Base-by-base conservation (phyloP, 1,140 invertebrate species). In the Dreissena polymorpha region DNA sequence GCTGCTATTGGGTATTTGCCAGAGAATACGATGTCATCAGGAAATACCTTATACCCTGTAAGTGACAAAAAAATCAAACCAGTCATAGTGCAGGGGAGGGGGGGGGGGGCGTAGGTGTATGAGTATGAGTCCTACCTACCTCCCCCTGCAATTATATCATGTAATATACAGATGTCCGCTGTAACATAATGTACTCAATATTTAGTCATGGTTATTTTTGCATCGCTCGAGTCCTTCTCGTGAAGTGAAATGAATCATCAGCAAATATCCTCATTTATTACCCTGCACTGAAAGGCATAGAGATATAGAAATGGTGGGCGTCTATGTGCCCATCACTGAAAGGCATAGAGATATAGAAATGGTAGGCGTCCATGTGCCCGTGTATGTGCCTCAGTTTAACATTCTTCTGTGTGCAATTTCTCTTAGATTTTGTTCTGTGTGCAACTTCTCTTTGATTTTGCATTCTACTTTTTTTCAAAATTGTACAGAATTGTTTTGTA, bases 1-100 rank as follows among this genome's bases (percentile, higher is more conserved):
- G 98, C 0, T 99, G 98, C 89, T 96, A 98, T 91, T 97, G 97
- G 92, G 95, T 99, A 70, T 99, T 97, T 92, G 97, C 97, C 87
- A 89, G 96, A 92, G 96, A 98, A 91, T 98, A 95, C 91, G 96
- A 96, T 91, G 95, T 97, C 14, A 98, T 99, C 80, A 94, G 97
- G 86, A 97, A 97, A 92, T 98, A 96, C 95, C 92, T 99, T 16
- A 89, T 98, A 71, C 97, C 97, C 83, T 94, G 95, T 95, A 91
- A 90, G 85, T 88, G 39, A 63, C 76, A 67, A 23, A 63, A 23
- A 63, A 50, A 18, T 50, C 7, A 18, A 71, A 13, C n/a, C 29
- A 51, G 1, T 29, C 51, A 18, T 71, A 18, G 21, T 21, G 13
- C n/a, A 70, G 23, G 14, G 13, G 16, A 70, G 14, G 25, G 64